phyloP scores from a whole-genome alignment of 2,113 vertebrate genomes.

The Colossoma macropomum region DNA sequence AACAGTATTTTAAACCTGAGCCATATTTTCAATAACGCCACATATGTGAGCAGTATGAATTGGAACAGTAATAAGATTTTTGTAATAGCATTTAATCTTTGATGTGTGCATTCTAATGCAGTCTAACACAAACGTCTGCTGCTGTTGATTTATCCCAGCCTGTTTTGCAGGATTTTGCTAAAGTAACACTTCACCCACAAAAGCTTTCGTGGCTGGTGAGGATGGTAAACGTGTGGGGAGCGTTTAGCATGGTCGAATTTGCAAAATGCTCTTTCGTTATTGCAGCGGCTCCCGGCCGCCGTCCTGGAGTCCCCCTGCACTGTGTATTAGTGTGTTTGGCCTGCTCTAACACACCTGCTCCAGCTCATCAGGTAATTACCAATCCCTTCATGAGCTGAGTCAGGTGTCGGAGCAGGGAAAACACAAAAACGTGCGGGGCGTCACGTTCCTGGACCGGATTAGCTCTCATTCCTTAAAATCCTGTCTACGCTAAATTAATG shows the following conservation, averaged over 20 bases:
- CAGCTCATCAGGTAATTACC: not conserved
- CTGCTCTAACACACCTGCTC: conserved; percentile 10
- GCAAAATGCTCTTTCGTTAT: not conserved
- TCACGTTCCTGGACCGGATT: not conserved
- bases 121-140: not conserved
- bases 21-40: no score
- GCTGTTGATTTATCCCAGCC: not conserved
- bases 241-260: not conserved
- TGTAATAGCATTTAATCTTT: not conserved
- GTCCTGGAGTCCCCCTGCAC: not conserved
- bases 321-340: not conserved
- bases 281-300: not conserved
- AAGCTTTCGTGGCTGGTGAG: not conserved
- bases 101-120: not conserved
- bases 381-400: conserved; percentile 28
- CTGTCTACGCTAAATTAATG: no score
- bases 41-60: no score
- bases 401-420: not conserved
- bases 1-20: no score
- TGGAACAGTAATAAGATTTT: no score
- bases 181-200: not conserved
- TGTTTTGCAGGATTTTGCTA: not conserved
- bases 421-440: not conserved
- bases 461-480: not conserved
- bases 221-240: not conserved